Evolutionary conservation across 2,888 invertebrate genomes (phyloP), one percentile per base, ranked within the genome.

Genomic region (Branchellion lobata): DNA sequence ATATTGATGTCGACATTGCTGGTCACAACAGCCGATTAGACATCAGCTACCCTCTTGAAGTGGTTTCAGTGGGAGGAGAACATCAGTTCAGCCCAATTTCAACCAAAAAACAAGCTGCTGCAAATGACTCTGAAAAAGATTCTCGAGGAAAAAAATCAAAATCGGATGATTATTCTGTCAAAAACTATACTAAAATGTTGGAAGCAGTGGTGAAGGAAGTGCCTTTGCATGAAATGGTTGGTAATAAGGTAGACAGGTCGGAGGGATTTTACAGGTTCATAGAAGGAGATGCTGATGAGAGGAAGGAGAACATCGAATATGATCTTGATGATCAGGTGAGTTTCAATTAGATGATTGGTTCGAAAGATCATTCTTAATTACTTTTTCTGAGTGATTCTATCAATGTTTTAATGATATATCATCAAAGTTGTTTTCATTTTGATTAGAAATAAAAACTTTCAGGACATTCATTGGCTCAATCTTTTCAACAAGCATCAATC

Each of bases 261-360:
- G 92, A 93, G 87, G 93, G 94, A 0, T 96, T 95, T 82, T 88
- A 82, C 74, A 34, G 83, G 31, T 96, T 95, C 86, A 95, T 96
- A 86, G 97, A 97, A 86, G 94, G 95, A 85, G 94, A 95, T 14
- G 92, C 92, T 0, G 96, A 97, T 87, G 96, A 97, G 86, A 89
- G 97, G 34, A 96, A 96, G 86, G 95, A 95, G 80, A 94, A 91
- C 85, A 90, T 92, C 0, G 98, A 98, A 87, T 98, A 98, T 89
- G 98, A 98, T 89, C 93, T 97, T 83, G 98, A 99, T 87, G 98
- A 98, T 87, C 97, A 98, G 86, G 89, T 57, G 40, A 40, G 40
- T 40, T 5, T n/a, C n/a, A n/a, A n/a, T n/a, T n/a, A n/a, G n/a
- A n/a, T n/a, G n/a, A n/a, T n/a, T n/a, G n/a, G n/a, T n/a, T n/a